Conservation (phyloP, 2,113 vertebrate genomes). For the Apteryx owenii region DNA sequence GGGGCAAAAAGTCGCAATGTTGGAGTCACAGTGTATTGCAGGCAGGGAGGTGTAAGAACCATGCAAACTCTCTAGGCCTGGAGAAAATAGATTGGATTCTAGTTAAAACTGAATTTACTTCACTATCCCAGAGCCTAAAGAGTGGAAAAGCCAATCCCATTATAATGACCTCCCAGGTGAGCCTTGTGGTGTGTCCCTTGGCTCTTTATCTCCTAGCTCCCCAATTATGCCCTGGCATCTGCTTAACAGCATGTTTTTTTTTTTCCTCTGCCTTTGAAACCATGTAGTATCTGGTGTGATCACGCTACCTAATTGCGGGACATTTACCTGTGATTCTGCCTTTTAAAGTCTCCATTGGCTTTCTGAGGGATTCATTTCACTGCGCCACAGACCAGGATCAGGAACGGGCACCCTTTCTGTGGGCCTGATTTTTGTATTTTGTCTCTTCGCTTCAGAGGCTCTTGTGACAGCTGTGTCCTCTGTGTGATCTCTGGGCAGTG, state of each 20-base stretch:
- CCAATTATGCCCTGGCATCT: background rate
- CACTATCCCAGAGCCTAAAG: background rate
- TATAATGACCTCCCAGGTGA: background rate
- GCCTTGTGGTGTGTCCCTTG: too few species aligned
- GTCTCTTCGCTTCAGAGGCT: too few species aligned
- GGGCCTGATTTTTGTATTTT: too few species aligned
- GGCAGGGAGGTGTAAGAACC: too few species aligned
- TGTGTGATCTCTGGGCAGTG: too few species aligned
- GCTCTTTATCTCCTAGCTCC: background rate
- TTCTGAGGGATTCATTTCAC: too few species aligned
- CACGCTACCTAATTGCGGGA: background rate
- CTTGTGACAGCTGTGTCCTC: too few species aligned
- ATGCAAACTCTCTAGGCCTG: background rate
- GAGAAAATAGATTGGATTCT: background rate
- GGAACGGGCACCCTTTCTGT: too few species aligned
- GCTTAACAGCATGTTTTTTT: background rate
- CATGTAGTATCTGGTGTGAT: background rate
- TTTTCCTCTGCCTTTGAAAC: background rate
- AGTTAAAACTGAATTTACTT: background rate
- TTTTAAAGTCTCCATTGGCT: too few species aligned
- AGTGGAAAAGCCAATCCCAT: background rate
- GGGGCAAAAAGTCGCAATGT: rapidly evolving
- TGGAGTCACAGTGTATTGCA: background rate
- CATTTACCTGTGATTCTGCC: background rate
- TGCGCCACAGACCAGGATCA: too few species aligned